phyloP scores from a whole-genome alignment of 2,113 vertebrate genomes.

The Mesembrinibis cayennensis region DNA sequence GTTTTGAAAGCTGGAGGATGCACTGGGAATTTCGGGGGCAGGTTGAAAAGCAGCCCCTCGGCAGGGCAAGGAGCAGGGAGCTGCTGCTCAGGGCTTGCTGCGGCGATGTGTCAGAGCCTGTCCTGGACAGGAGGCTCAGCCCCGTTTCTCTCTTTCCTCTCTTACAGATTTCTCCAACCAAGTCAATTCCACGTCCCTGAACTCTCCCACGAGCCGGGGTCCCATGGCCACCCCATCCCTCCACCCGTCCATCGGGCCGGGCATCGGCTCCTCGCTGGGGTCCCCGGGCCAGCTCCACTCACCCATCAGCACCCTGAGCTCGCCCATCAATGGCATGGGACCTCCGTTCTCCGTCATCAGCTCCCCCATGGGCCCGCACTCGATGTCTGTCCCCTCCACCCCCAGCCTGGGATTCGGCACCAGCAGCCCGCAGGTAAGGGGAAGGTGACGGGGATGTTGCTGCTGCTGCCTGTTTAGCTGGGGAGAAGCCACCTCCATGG shows the following conservation, averaged over 20 bases:
- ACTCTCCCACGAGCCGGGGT: constrained; percentile 85
- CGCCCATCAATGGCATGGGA: constrained; percentile 93
- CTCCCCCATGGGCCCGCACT: constrained; percentile 91
- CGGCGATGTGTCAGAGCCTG: accelerated
- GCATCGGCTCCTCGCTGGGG: constrained; percentile 86
- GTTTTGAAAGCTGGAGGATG: background rate
- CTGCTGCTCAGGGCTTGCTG: background rate
- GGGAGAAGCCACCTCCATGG: accelerated
- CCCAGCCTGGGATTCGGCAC: constrained; percentile 90
- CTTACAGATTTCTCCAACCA: constrained; percentile 88
- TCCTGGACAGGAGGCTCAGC: background rate
- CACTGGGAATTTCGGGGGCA: accelerated
- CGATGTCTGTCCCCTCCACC: constrained; percentile 85
- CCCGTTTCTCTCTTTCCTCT: background rate
- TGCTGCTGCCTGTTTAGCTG: accelerated
- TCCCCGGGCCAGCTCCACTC: constrained; percentile 89
- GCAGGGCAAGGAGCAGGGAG: background rate
- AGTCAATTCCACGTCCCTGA: constrained; percentile 85
- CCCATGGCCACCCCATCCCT: constrained; percentile 89
- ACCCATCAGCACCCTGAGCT: constrained; percentile 90
- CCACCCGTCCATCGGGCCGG: constrained; percentile 77
- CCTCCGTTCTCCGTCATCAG: constrained; percentile 98
- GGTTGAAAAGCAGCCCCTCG: background rate
- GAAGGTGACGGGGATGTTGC: accelerated
- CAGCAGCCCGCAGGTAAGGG: constrained; percentile 91